Evolutionary conservation across 2,113 vertebrate genomes (phyloP).

Genomic region (Muntiacus reevesi): DNA sequence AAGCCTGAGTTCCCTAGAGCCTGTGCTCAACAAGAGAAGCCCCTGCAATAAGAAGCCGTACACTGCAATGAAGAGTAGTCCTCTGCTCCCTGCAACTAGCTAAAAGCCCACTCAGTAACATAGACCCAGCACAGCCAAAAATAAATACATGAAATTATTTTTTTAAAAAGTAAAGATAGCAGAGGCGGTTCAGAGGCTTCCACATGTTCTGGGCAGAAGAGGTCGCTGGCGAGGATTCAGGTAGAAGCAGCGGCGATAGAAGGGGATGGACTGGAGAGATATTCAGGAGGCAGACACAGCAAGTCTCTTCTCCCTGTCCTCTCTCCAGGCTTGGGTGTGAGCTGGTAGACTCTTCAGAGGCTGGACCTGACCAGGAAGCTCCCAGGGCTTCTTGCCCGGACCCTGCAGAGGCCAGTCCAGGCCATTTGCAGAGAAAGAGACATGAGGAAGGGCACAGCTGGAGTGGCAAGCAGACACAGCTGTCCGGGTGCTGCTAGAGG

Average conservation of each 20-base stretch:
- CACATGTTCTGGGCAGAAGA: not conserved
- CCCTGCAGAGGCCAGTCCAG: not conserved
- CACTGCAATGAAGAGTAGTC: not conserved
- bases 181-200: not conserved
- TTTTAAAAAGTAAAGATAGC: rapidly evolving
- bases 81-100: not conserved
- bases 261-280: not conserved
- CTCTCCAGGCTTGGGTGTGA: not conserved
- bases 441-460: not conserved
- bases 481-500: not conserved
- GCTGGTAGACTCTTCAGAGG: not conserved
- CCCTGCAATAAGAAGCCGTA: not conserved
- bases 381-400: not conserved
- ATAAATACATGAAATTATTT: not conserved
- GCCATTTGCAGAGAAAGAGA: not conserved
- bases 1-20: not conserved
- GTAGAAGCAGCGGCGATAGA: rapidly evolving
- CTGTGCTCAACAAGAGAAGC: not conserved
- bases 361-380: not conserved
- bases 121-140: not conserved
- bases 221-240: rapidly evolving
- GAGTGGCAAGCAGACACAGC: not conserved
- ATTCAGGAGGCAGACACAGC: not conserved
- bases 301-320: not conserved
- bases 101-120: not conserved